These are phyloP conservation scores for Drosophila tropicalis DNA, from an alignment of 1,140 invertebrate genomes.

Conservation along the genomic window DNA sequence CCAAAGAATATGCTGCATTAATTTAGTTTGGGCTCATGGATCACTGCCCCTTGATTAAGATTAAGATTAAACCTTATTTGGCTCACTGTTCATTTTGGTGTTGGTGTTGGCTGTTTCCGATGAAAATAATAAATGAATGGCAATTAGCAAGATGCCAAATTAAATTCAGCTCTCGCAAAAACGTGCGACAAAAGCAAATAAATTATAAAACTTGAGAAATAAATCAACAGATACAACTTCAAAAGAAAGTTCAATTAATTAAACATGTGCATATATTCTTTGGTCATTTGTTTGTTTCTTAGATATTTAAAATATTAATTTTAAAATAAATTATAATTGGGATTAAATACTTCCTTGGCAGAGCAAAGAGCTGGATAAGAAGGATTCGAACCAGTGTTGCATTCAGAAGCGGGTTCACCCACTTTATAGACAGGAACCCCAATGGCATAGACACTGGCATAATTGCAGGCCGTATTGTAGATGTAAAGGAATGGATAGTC, in stretches of 20 bases:
- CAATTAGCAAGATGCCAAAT: conserved; percentile 55
- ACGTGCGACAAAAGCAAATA: conserved; percentile 38
- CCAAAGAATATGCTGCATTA: too few species aligned
- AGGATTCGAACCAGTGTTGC: conserved; percentile 67
- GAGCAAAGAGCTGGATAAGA: conserved; percentile 69
- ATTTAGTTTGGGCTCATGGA: too few species aligned
- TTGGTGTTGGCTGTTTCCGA: neutral
- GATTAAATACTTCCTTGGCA: conserved; percentile 66
- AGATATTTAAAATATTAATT: conserved; percentile 21
- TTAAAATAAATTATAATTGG: conserved; percentile 66
- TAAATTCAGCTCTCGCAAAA: conserved; percentile 52
- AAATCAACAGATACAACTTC: conserved; percentile 37
- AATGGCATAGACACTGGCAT: conserved; percentile 73
- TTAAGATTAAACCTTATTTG: neutral
- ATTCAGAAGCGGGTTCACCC: conserved; percentile 71
- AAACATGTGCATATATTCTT: conserved; percentile 40
- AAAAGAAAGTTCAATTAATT: conserved; percentile 24
- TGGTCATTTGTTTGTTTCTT: conserved; percentile 28
- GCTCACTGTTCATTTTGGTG: conserved; percentile 41
- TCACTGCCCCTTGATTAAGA: too few species aligned
- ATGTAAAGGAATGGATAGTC: conserved; percentile 76
- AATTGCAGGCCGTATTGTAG: conserved; percentile 79
- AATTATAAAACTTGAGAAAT: conserved; percentile 49
- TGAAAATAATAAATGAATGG: conserved; percentile 37
- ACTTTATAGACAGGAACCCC: conserved; percentile 69